Evolutionary conservation across 2,797 vertebrate species (phyloP), one percentile per base, ranked within the genome.

Genomic region (Helarctos malayanus): DNA sequence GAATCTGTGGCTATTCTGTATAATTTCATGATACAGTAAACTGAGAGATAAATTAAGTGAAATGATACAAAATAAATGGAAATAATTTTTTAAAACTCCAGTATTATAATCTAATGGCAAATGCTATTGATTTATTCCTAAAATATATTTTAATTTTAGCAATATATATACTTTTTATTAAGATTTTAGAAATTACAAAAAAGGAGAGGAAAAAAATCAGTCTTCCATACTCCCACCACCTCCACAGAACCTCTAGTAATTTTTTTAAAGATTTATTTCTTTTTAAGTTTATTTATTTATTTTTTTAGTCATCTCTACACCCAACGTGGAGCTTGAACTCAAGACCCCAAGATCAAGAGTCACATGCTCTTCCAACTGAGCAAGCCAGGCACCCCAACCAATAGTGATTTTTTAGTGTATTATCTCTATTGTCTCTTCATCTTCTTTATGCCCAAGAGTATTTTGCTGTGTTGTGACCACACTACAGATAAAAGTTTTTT

Each of bases 141-240:
- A 80, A 65, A 69, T 47, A 23, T 13, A 78, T 38, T 35, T 69
- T 38, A 78, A 79, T 59, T 68, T 91, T 52, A 59, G 29, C 32
- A 49, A 21, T 61, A 81, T n/a, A 45, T 32, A 65, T 54, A 61
- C 29, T 81, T 92, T 65, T 81, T 13, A 68, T 68, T 38, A 79
- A 93, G 52, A 54, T 61, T 59, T 47, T 79, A 15, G 11, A 63
- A 93, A 96, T 85, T 84, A 89, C 41, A 71, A 71, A 71, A 57
- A 79, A 45, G 9, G 35, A 80, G 38, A 78, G 61, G 65, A 29
- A 83, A 82, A 8, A 59, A 88, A 38, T 54, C 12, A 76, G 54
- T 45, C 38, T 63, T 45, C 25, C 32, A 38, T 82, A 76, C 35
- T 75, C 18, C 32, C 18, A 87, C 32, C 4, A 75, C 23, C n/a